phyloP scores from a whole-genome alignment of 2,797 vertebrate genomes.

The Distichodus sexfasciatus region DNA sequence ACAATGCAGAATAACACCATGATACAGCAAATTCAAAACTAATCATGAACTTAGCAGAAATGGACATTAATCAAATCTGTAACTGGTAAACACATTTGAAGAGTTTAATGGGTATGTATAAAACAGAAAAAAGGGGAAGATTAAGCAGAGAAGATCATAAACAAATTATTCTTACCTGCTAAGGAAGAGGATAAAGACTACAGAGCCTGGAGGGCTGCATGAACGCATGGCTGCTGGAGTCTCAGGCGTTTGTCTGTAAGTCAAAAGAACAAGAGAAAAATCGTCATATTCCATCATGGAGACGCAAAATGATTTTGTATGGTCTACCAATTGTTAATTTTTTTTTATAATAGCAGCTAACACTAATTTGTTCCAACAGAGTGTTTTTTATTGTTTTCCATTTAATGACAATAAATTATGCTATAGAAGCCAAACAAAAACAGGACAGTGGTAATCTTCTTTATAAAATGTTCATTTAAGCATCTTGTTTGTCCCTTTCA shows the following conservation, averaged over 20 bases:
- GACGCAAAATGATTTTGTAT: neutral
- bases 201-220: constrained; percentile 38
- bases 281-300: too few relatives aligned
- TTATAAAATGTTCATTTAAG: too few relatives aligned
- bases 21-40: neutral
- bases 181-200: constrained; percentile 47
- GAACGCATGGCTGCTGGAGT: constrained; percentile 46
- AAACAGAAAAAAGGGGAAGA: neutral
- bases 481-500: too few relatives aligned
- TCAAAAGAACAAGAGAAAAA: constrained; percentile 21
- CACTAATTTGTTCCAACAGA: too few relatives aligned
- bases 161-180: constrained; percentile 44
- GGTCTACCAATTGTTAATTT: neutral
- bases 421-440: too few relatives aligned
- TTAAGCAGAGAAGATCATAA: neutral
- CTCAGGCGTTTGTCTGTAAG: constrained; percentile 26
- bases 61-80: neutral
- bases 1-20: neutral
- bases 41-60: neutral
- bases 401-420: too few relatives aligned
- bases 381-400: too few relatives aligned
- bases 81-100: neutral
- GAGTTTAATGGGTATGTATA: neutral
- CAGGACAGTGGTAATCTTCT: too few relatives aligned
- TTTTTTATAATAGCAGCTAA: too few relatives aligned